Conservation (phyloP, 1,140 invertebrate genomes). For the Neoseiulus cucumeris region DNA sequence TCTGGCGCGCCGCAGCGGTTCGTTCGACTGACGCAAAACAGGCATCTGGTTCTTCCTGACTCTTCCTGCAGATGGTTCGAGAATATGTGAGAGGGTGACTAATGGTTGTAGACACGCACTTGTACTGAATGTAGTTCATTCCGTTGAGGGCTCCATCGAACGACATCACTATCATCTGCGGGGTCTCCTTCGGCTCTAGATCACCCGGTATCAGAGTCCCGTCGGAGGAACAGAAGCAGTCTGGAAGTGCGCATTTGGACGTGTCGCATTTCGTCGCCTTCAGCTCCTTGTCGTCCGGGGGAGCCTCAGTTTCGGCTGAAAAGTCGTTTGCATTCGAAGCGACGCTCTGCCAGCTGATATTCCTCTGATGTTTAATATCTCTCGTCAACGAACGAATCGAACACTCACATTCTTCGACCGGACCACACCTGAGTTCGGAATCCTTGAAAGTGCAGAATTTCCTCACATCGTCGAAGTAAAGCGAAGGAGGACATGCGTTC, state of each 20-base stretch:
- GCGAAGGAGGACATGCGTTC: conserved; percentile 53
- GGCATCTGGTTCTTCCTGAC: no score
- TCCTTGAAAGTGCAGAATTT: conserved; percentile 78
- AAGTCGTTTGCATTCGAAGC: conserved; percentile 22
- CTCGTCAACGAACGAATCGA: not conserved
- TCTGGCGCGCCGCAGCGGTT: no score
- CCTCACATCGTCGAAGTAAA: conserved; percentile 71
- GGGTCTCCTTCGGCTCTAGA: conserved; percentile 18
- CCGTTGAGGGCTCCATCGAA: conserved; percentile 22
- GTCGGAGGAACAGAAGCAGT: conserved; percentile 81
- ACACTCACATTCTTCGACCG: conserved; percentile 31
- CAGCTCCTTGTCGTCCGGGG: conserved; percentile 27
- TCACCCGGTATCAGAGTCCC: conserved; percentile 55
- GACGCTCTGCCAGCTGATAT: no score
- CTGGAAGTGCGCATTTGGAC: conserved; percentile 53
- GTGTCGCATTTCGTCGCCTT: conserved; percentile 50
- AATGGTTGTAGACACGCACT: conserved; percentile 12
- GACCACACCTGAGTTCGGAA: conserved; percentile 62
- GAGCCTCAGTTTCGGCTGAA: conserved; percentile 53
- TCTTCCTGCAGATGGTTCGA: no score
- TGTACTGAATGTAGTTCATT: conserved; percentile 14
- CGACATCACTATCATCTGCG: conserved; percentile 21
- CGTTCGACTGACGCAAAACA: no score
- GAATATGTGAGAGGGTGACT: no score
- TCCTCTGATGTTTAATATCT: no score